These are phyloP conservation scores for Anolis carolinensis DNA, from an alignment of 2,113 vertebrate species.

Conservation along the genomic window DNA sequence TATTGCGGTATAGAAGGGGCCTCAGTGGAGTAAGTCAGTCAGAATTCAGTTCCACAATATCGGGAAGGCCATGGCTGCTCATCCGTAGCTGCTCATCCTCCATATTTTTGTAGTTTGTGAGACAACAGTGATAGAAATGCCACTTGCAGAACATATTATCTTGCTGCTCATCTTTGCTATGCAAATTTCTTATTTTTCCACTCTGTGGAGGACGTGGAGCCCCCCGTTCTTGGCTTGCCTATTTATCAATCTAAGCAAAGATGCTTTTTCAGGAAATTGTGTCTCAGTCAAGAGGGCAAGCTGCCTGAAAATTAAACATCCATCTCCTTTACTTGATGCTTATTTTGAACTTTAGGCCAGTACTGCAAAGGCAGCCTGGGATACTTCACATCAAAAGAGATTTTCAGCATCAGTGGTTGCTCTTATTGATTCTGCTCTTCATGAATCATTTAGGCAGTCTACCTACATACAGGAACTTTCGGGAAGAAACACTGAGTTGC, in stretches of 20 bases:
- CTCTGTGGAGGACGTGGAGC: not conserved
- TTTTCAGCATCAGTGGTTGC: constrained; percentile 63
- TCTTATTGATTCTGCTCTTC: constrained; percentile 66
- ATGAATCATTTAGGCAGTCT: constrained; percentile 73
- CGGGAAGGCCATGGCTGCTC: not conserved
- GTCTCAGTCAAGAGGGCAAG: constrained; percentile 17
- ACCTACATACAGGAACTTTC: constrained; percentile 58
- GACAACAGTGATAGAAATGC: not conserved
- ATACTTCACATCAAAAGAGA: constrained; percentile 61
- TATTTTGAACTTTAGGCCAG: constrained; percentile 56
- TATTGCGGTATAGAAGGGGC: no score
- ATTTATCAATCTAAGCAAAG: constrained; percentile 6
- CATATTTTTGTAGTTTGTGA: not conserved
- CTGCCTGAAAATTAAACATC: constrained; percentile 59
- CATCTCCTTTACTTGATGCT: constrained; percentile 33
- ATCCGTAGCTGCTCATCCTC: not conserved
- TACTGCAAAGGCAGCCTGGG: constrained; percentile 31
- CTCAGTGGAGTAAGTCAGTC: no score
- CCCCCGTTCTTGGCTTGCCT: not conserved
- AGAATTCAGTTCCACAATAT: not conserved
- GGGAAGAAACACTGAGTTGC: constrained; percentile 60
- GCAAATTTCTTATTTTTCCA: not conserved
- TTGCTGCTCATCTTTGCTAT: not conserved
- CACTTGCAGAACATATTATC: not conserved
- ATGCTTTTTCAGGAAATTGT: constrained; percentile 57